phyloP scores from a whole-genome alignment of 2,113 vertebrate species.

The Neogale vison region DNA sequence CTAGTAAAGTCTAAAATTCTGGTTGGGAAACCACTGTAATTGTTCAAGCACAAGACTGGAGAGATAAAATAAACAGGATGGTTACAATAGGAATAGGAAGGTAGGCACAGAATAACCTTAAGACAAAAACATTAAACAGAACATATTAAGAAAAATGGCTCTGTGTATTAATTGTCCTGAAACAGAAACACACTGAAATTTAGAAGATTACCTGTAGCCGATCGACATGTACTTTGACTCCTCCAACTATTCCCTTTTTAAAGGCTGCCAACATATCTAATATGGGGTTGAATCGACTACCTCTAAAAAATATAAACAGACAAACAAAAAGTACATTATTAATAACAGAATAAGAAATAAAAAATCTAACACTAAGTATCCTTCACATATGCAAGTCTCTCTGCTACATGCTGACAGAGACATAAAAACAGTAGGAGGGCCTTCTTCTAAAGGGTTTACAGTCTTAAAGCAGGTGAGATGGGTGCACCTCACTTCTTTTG shows the following conservation, averaged over 20 bases:
- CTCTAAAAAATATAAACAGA: constrained; percentile 84
- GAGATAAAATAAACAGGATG: neutral
- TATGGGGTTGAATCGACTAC: constrained; percentile 96
- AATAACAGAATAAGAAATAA: neutral
- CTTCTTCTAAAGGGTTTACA: neutral
- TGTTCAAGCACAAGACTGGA: neutral
- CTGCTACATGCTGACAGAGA: neutral
- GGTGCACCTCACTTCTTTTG: neutral
- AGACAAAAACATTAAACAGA: neutral
- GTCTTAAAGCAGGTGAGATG: neutral
- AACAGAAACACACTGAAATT: neutral
- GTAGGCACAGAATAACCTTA: neutral
- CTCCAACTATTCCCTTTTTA: constrained; percentile 94
- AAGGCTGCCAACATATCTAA: constrained; percentile 98
- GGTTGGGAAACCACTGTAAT: neutral
- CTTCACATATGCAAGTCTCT: neutral
- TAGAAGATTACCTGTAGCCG: constrained; percentile 92
- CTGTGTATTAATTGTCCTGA: neutral
- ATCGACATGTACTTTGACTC: constrained; percentile 97
- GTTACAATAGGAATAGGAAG: neutral
- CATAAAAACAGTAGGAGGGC: neutral
- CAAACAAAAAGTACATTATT: neutral
- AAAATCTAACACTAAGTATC: neutral
- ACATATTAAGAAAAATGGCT: neutral
- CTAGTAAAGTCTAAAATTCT: neutral